These are phyloP conservation scores for Fulmarus glacialis DNA, from an alignment of 2,113 vertebrate species.

Conservation along the genomic window DNA sequence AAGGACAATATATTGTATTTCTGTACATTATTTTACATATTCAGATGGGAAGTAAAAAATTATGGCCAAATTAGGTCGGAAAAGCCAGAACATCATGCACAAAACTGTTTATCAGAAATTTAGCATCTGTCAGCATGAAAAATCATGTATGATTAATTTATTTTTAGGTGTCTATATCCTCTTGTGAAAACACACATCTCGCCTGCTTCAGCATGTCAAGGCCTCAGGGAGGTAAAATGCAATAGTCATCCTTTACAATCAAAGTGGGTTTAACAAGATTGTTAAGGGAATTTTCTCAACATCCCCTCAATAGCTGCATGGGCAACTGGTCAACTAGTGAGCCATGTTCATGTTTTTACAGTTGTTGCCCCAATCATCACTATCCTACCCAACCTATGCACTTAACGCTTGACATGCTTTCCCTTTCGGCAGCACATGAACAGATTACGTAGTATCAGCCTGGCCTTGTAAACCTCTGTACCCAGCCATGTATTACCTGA, in stretches of 20 bases:
- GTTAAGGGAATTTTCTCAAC: conserved; percentile 37
- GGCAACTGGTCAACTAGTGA: conserved; percentile 17
- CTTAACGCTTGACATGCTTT: neutral
- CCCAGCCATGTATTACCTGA: neutral
- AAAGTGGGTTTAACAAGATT: conserved; percentile 20
- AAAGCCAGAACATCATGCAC: neutral
- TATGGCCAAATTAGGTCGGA: neutral
- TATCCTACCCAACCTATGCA: neutral
- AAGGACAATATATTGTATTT: neutral
- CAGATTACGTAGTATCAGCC: neutral
- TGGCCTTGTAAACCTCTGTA: neutral
- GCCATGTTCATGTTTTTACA: neutral
- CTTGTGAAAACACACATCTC: neutral
- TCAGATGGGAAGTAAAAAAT: neutral
- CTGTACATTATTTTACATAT: neutral
- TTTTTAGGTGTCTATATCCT: neutral
- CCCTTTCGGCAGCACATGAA: neutral
- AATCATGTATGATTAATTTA: conserved; percentile 23
- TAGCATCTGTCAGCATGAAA: neutral
- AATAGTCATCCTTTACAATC: conserved; percentile 33
- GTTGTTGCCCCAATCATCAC: neutral
- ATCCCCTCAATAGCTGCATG: neutral
- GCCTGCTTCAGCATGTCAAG: neutral
- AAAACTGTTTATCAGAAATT: neutral
- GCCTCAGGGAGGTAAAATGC: neutral